Percentiles rank a stretch among this genome's conserved stretches.
These are phyloP conservation scores for Ylistrum balloti DNA, from an alignment of 1,140 invertebrate species.

Conservation along the genomic window DNA sequence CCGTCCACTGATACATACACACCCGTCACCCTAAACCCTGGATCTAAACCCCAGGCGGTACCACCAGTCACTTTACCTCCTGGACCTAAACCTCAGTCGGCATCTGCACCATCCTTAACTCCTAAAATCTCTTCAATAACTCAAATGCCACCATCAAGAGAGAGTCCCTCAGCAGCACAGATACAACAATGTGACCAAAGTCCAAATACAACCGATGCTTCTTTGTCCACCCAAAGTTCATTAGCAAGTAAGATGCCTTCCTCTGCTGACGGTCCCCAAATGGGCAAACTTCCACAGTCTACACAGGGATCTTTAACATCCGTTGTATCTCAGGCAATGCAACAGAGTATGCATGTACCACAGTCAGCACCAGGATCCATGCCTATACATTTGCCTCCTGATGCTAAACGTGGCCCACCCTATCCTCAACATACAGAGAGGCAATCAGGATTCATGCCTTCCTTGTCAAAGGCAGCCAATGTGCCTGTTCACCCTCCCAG, in stretches of 20 bases:
- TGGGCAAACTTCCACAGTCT: neutral
- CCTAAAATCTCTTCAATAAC: neutral
- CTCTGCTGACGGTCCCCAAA: neutral
- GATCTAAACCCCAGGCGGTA: neutral
- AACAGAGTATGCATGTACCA: neutral
- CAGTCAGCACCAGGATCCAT: neutral
- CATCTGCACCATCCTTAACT: neutral
- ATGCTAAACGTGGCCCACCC: neutral
- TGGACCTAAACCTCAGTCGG: neutral
- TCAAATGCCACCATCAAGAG: neutral
- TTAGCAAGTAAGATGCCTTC: neutral
- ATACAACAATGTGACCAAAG: neutral
- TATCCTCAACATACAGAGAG: neutral
- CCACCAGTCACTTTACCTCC: constrained; percentile 3
- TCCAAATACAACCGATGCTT: neutral
- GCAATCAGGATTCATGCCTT: neutral
- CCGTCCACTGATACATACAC: neutral
- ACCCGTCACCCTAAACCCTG: neutral
- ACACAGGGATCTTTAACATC: neutral
- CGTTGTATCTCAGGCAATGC: neutral
- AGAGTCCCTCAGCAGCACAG: neutral
- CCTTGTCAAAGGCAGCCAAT: neutral
- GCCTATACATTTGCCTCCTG: neutral
- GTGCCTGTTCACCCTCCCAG: neutral
- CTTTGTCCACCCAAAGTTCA: neutral